These are phyloP conservation scores for Odobenus rosmarus DNA, from an alignment of 2,113 vertebrate genomes.

Conservation along the genomic window DNA sequence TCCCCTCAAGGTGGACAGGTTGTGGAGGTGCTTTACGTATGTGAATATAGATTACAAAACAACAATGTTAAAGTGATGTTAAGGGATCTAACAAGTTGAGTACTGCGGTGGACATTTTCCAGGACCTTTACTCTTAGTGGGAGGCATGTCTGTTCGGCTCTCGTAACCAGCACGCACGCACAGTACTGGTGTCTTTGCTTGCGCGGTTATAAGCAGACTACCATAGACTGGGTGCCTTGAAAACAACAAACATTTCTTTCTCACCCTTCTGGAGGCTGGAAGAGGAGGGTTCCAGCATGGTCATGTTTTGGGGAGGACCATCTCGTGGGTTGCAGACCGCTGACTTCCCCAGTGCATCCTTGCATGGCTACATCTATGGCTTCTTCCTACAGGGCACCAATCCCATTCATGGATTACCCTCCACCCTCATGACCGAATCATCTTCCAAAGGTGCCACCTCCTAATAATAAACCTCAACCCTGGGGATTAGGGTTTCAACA, in stretches of 20 bases:
- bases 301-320: not conserved
- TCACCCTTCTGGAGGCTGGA: fast-evolving
- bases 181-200: not conserved
- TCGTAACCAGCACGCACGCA: not conserved
- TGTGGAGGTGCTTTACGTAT: not conserved
- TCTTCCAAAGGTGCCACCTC: not conserved
- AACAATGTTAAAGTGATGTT: fast-evolving
- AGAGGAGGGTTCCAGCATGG: not conserved
- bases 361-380: not conserved
- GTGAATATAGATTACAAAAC: not conserved
- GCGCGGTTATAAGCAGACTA: fast-evolving
- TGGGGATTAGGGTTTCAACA: not conserved
- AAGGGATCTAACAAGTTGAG: not conserved
- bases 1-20: not conserved
- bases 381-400: not conserved
- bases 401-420: not conserved
- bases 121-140: not conserved
- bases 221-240: not conserved
- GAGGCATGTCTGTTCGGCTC: not conserved
- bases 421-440: not conserved
- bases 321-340: not conserved
- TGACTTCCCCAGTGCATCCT: fast-evolving
- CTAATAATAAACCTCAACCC: not conserved
- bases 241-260: not conserved
- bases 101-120: fast-evolving